Conservation (phyloP, 2,888 invertebrate species). For the Melikaiella ostensackeni region DNA sequence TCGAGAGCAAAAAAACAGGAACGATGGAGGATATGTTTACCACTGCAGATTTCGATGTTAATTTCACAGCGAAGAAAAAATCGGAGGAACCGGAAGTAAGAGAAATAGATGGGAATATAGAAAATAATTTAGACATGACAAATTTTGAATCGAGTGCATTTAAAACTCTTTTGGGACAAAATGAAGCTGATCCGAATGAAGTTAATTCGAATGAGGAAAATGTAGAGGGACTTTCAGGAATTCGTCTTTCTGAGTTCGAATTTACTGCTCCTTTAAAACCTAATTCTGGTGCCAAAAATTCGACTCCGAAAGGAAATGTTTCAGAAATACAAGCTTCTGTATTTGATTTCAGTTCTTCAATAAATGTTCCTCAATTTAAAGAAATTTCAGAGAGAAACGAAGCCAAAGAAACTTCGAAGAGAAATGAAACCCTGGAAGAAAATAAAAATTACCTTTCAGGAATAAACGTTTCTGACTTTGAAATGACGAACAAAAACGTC, state of each 20-base stretch:
- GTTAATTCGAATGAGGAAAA: background rate
- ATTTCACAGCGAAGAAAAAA: background rate
- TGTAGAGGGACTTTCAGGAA: background rate
- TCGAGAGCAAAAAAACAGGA: background rate
- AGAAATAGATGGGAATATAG: background rate
- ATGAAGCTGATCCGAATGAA: background rate
- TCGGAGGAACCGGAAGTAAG: background rate
- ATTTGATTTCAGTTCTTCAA: background rate
- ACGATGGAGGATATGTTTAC: background rate
- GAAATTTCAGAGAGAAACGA: conserved; percentile 10
- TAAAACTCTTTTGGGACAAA: background rate
- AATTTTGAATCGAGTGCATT: background rate
- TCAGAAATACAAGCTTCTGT: background rate
- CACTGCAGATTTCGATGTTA: background rate
- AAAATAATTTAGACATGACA: background rate
- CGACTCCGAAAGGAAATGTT: background rate
- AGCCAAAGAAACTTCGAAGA: background rate
- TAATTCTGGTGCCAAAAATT: background rate
- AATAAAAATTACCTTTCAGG: conserved; percentile 16
- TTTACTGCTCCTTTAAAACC: background rate
- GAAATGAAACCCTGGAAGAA: background rate
- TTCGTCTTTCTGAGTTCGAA: conserved; percentile 39
- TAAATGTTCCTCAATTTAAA: background rate
- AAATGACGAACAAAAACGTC: background rate
- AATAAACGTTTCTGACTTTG: conserved; percentile 22